Evolutionary conservation across 1,140 invertebrate species (phyloP), one percentile per base, ranked within the genome.

Genomic region (Brachionus calyciflorus): DNA sequence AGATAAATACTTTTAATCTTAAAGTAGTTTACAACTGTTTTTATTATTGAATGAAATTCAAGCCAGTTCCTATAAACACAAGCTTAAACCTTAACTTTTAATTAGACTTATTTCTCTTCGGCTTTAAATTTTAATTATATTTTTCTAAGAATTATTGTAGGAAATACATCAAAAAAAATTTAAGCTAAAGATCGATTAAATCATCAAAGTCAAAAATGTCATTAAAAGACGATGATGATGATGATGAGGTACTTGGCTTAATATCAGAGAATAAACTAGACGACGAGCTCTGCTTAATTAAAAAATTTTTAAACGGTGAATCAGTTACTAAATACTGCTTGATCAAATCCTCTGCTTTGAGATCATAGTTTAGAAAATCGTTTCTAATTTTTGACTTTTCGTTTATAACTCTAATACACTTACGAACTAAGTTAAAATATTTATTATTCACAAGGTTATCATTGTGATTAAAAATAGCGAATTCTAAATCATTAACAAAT

Each of bases 391-490:
- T 65, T 24, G 12, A 44, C 41, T 65, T 65, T 24, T 65, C 37
- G 19, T 12, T 65, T 10, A 73, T 51, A 4, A 73, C 19, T 9
- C 33, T 55, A 19, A 41, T 41, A 73, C 44, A 73, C 17, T 51
- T 49, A 14, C 69, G 46, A n/a, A 73, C 19, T 14, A 37, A 4
- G 51, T 30, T 73, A n/a, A 55, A 49, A 51, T 73, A 73, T 55
- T 73, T 73, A 41, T 49, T 55, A 41, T 55, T 73, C 1, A 73
- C 51, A 40, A 55, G 46, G 1, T 73, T 73, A 14, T 55, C 69
- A 37, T 41, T 40, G 3, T 49, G 51, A 12, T 73, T 21, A 40
- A 73, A 73, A 3, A 73, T 73, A 14, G 46, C 7, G 24, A 73
- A 73, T 55, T 73, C 69, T 21, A 73, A 21, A 40, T 73, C 69